phyloP scores from a whole-genome alignment of 2,113 vertebrate genomes.

The Setophaga petechia region DNA sequence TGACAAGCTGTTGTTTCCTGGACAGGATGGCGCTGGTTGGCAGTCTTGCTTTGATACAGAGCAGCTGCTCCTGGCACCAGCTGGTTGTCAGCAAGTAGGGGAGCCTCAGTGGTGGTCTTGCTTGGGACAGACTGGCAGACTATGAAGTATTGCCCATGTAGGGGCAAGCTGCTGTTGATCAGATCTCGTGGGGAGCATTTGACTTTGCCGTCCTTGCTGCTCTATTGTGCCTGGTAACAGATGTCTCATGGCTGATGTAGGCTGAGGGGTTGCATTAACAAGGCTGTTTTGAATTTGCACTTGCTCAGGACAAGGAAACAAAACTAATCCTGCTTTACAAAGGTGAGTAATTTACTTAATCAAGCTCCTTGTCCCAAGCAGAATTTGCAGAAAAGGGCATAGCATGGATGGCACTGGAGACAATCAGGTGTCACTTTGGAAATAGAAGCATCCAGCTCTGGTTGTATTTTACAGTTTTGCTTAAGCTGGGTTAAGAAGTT shows the following conservation, averaged over 20 bases:
- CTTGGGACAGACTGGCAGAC: not conserved
- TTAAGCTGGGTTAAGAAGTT: not conserved
- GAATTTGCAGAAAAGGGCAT: not conserved
- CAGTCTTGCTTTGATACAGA: not conserved
- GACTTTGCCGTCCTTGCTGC: not conserved
- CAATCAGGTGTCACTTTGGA: not conserved
- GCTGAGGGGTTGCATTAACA: not conserved
- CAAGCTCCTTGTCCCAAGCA: not conserved
- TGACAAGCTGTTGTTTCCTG: not conserved
- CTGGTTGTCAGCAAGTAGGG: not conserved
- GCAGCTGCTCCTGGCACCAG: not conserved
- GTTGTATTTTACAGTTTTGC: not conserved
- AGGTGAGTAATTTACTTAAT: not conserved
- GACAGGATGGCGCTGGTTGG: fast-evolving
- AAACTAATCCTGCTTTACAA: not conserved
- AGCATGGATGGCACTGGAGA: not conserved
- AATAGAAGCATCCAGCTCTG: not conserved
- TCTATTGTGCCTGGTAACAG: fast-evolving
- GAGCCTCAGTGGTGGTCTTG: not conserved
- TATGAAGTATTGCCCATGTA: fast-evolving
- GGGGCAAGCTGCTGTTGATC: not conserved
- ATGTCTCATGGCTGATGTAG: not conserved
- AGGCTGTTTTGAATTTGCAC: not conserved
- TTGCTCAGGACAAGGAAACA: not conserved
- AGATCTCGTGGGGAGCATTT: not conserved